Percentiles rank a stretch among this genome's conserved stretches.
Conservation (phyloP, 1,140 invertebrate genomes). For the Drosophila asahinai region DNA sequence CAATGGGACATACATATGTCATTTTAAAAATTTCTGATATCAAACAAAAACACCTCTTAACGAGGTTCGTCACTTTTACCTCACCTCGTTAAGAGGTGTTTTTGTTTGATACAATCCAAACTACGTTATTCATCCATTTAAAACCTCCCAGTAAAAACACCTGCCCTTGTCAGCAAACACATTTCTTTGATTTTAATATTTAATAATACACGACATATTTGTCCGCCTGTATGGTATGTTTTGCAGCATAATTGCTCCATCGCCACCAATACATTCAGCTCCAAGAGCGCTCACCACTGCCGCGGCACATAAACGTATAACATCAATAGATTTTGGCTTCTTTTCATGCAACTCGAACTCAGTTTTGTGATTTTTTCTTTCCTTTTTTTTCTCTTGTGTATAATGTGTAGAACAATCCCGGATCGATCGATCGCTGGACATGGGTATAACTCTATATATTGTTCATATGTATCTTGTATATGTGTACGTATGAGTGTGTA, state of each 20-base stretch:
- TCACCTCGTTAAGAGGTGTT: no score
- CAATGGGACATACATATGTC: no score
- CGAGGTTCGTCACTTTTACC: no score
- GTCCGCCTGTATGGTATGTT: slow-evolving; percentile 40
- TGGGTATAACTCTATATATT: slow-evolving; percentile 43
- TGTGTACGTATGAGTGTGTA: slow-evolving; percentile 46
- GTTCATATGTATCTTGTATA: slow-evolving; percentile 53
- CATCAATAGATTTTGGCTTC: slow-evolving; percentile 79
- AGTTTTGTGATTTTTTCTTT: slow-evolving; percentile 20
- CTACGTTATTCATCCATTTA: no score
- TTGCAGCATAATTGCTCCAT: slow-evolving; percentile 25
- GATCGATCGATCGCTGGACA: slow-evolving; percentile 15
- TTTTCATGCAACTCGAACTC: slow-evolving; percentile 59
- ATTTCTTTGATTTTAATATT: slow-evolving; percentile 70
- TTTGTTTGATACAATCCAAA: no score
- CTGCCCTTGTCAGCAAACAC: slow-evolving; percentile 62
- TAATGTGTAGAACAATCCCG: slow-evolving; percentile 20
- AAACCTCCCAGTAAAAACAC: background rate
- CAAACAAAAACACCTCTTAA: no score
- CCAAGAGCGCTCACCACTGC: slow-evolving; percentile 19
- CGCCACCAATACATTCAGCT: slow-evolving; percentile 20
- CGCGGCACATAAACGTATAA: slow-evolving; percentile 59
- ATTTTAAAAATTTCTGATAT: no score
- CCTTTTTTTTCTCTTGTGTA: slow-evolving; percentile 11
- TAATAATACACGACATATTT: slow-evolving; percentile 64